A percentile compares a stretch with the other conserved stretches of the same genome.
Conservation (phyloP, 2,113 vertebrate species). For the Tragelaphus imberbis region DNA sequence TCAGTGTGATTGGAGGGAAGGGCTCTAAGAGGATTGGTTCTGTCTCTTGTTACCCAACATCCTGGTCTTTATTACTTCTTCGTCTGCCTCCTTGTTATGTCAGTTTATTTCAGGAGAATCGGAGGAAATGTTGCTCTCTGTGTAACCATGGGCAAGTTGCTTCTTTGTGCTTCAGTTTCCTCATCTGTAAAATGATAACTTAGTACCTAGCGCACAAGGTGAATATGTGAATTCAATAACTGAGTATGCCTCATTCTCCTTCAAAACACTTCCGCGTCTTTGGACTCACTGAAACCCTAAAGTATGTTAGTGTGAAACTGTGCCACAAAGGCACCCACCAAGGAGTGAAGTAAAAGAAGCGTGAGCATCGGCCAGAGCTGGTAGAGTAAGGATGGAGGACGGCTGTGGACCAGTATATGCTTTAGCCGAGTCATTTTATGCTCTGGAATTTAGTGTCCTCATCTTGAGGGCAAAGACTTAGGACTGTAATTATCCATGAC, state of each 20-base stretch:
- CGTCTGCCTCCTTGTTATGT: neutral
- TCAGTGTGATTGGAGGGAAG: neutral
- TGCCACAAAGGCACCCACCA: neutral
- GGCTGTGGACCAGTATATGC: neutral
- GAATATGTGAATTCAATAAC: neutral
- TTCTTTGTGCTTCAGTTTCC: neutral
- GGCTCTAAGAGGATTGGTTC: neutral
- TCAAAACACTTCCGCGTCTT: neutral
- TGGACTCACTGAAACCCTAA: neutral
- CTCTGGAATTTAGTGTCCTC: neutral
- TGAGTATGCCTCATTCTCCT: neutral
- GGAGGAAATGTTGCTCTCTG: neutral
- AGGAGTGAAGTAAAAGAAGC: neutral
- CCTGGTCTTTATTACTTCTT: neutral
- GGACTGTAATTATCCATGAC: neutral
- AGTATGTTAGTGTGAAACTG: too few relatives aligned
- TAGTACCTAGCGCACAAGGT: neutral
- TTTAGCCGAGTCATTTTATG: neutral
- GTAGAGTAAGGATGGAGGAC: neutral
- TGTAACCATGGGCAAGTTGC: neutral
- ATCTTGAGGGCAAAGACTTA: neutral
- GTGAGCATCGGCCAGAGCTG: neutral
- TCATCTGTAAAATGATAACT: neutral
- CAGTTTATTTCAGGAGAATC: neutral
- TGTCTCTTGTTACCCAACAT: too few relatives aligned